Evolutionary conservation across 2,113 vertebrate species (phyloP).

Genomic region (Cathartes aura): DNA sequence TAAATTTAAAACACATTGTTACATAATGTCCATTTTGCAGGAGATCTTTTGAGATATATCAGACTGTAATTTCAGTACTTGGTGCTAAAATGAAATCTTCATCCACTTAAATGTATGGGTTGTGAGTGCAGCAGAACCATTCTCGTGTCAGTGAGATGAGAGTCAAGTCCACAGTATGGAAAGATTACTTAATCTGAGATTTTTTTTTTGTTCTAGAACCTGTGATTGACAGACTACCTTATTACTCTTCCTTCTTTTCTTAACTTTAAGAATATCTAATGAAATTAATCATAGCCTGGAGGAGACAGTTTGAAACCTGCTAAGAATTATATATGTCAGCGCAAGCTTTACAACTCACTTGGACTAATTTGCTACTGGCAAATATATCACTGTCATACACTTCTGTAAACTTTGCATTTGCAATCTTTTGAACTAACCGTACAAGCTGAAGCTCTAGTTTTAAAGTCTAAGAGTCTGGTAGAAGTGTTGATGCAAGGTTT

Average conservation of each 20-base stretch:
- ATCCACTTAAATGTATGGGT: not conserved
- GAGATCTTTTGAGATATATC: not conserved
- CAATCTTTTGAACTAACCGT: constrained; percentile 68
- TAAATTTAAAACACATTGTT: not conserved
- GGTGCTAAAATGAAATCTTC: constrained; percentile 8
- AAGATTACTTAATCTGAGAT: constrained; percentile 40
- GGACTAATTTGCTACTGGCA: constrained; percentile 72
- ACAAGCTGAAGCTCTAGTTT: constrained; percentile 29
- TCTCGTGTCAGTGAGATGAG: not conserved
- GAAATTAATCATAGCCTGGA: constrained; percentile 75
- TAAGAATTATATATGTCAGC: constrained; percentile 71
- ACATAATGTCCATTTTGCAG: not conserved
- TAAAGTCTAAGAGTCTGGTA: not conserved
- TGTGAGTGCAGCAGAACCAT: not conserved
- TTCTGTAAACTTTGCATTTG: constrained; percentile 69
- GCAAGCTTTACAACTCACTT: constrained; percentile 69
- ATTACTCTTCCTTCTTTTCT: constrained; percentile 15
- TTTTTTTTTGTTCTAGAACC: constrained; percentile 4
- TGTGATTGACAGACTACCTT: constrained; percentile 59
- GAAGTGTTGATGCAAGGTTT: not conserved
- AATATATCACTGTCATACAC: constrained; percentile 63
- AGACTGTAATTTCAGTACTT: not conserved
- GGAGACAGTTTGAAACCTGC: constrained; percentile 65
- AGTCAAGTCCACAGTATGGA: not conserved
- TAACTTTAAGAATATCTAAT: constrained; percentile 62